Conservation (phyloP, 2,888 invertebrate genomes). For the Cheilosia vulpina region DNA sequence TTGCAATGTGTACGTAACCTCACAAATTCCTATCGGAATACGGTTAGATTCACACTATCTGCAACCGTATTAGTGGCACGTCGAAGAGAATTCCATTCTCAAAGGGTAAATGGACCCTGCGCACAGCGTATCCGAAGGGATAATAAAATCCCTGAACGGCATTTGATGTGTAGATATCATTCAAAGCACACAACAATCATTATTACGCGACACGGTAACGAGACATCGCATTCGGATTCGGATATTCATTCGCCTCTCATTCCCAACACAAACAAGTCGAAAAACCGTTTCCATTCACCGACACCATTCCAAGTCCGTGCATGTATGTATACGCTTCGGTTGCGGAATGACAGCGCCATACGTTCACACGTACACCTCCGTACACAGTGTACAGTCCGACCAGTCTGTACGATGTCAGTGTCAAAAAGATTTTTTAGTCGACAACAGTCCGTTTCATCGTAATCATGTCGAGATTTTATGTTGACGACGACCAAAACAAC, state of each 20-base stretch:
- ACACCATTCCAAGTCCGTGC: neutral
- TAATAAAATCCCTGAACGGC: slow-evolving; percentile 66
- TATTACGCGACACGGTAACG: slow-evolving; percentile 42
- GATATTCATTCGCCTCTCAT: slow-evolving; percentile 22
- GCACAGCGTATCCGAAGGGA: slow-evolving; percentile 29
- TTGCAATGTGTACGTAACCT: slow-evolving; percentile 26
- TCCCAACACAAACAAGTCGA: slow-evolving; percentile 11
- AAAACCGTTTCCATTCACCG: neutral
- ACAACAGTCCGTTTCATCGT: slow-evolving; percentile 82
- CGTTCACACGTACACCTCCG: slow-evolving; percentile 37
- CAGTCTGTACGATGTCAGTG: slow-evolving; percentile 82
- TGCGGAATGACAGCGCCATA: slow-evolving; percentile 57
- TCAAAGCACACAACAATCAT: slow-evolving; percentile 71
- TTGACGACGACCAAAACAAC: slow-evolving; percentile 71
- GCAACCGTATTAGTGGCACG: slow-evolving; percentile 3
- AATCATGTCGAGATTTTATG: slow-evolving; percentile 81
- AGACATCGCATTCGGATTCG: neutral
- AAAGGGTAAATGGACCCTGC: slow-evolving; percentile 35
- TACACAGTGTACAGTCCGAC: slow-evolving; percentile 48
- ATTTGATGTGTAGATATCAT: slow-evolving; percentile 72
- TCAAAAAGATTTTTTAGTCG: slow-evolving; percentile 84
- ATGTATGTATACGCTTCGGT: slow-evolving; percentile 1
- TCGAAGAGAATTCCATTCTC: slow-evolving; percentile 43
- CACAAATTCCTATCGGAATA: slow-evolving; percentile 26
- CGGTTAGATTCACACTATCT: neutral